Evolutionary conservation across 2,888 invertebrate species (phyloP).

Genomic region (Eucera pruinosa): DNA sequence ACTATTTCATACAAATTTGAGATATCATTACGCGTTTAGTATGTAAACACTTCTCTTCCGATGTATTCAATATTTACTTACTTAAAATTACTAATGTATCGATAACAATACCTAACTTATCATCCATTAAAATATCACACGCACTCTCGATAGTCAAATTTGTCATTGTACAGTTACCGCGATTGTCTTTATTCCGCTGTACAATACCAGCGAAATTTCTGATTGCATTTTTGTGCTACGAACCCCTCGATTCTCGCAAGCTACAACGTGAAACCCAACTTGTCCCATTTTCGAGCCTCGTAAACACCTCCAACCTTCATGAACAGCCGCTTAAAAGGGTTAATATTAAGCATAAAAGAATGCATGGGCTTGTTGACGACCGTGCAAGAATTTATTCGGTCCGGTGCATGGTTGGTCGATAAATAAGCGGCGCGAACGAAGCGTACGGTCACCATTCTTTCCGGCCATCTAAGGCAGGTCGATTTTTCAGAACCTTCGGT

Average conservation of each 20-base stretch:
- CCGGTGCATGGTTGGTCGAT: constrained; percentile 12
- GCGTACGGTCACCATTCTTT: constrained; percentile 43
- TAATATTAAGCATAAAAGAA: constrained; percentile 27
- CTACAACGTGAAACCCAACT: neutral
- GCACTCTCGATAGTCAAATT: constrained; percentile 93
- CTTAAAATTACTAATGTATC: constrained; percentile 91
- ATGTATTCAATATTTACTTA: constrained; percentile 87
- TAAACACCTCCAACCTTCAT: neutral
- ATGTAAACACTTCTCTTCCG: constrained; percentile 90
- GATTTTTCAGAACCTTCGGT: constrained; percentile 33
- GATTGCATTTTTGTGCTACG: constrained; percentile 92
- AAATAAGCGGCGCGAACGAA: constrained; percentile 46
- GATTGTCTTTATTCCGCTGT: constrained; percentile 97
- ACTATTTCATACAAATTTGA: too few relatives aligned
- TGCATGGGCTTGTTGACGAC: neutral
- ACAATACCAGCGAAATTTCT: constrained; percentile 95
- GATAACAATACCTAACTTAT: constrained; percentile 87
- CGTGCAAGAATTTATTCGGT: constrained; percentile 32
- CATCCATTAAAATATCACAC: constrained; percentile 90
- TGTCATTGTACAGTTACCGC: constrained; percentile 86
- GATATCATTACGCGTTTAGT: too few relatives aligned
- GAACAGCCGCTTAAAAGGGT: too few relatives aligned
- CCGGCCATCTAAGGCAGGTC: constrained; percentile 45
- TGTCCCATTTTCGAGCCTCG: neutral
- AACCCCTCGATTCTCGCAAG: neutral